Evolutionary conservation across 2,797 vertebrate species (phyloP), one percentile per base, ranked within the genome.

Genomic region (Podarcis lilfordi): DNA sequence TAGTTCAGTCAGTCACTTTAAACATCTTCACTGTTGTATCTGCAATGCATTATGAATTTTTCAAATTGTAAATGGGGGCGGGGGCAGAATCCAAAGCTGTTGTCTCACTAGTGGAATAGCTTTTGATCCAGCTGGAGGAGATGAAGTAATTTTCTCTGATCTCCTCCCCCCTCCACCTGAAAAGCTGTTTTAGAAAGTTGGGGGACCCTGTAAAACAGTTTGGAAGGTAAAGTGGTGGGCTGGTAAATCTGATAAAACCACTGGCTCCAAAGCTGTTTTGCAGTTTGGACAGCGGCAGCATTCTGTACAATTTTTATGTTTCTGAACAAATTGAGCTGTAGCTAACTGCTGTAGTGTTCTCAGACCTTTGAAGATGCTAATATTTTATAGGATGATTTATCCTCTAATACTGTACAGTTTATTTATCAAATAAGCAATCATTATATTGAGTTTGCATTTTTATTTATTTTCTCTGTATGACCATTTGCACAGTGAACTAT

Each of bases 261-360:
- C 35, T 17, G 72, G 72, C 32, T 37, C 35, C 17, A 74, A 74
- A 74, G 17, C 2, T 35, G 35, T 17, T 74, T 19, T 19, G 35
- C 19, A 32, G 35, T 17, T 37, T 32, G 21, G 35, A 74, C 32
- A 74, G 35, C 0, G 19, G 21, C 32, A 35, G 72, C 2, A 37
- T 74, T 37, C 71, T 74, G 40, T 64, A 50, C 8, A 74, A 85
- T n/a, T 86, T 90, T 91, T 93, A 75, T 76, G 72, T 37, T 90
- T n/a, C 8, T 88, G 61, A 76, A 50, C 79, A 78, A 86, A 80
- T 19, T 88, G 84, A 82, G 74, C 86, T 71, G 74, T 32, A 87
- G 55, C 90, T 55, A 85, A 61, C 29, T 86, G 82, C 59, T 85
- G 10, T 64, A 92, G 8, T 43, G 2, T n/a, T 80, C 66, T 27